A percentile compares a stretch with the other conserved stretches of the same genome.
These are phyloP conservation scores for Yponomeuta malinellus DNA, from an alignment of 2,888 invertebrate genomes.

Conservation along the genomic window DNA sequence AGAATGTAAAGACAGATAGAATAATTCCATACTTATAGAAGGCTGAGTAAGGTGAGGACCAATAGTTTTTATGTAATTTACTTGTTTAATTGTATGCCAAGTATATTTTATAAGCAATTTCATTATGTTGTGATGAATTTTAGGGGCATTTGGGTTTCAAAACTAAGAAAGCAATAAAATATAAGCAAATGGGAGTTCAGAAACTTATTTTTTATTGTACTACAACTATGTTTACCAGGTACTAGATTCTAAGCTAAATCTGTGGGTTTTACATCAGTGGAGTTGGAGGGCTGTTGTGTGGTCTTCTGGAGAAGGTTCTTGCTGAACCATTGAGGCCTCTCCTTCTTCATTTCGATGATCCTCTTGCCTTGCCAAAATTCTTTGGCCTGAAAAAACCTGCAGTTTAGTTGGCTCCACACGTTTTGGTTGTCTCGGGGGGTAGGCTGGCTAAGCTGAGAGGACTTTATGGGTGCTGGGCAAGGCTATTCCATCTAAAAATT, in stretches of 20 bases:
- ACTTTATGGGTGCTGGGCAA: too few relatives aligned
- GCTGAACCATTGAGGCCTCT: slow-evolving; percentile 92
- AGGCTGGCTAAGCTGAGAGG: too few relatives aligned
- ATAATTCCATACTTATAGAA: not conserved
- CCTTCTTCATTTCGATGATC: slow-evolving; percentile 89
- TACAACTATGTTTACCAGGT: not conserved
- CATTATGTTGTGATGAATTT: not conserved
- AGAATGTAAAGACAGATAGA: not conserved
- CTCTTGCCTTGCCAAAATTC: slow-evolving; percentile 82
- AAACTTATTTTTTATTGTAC: not conserved
- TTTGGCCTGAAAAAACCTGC: slow-evolving; percentile 49
- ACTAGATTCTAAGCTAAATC: slow-evolving; percentile 75
- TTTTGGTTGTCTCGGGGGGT: not conserved
- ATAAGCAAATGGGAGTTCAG: not conserved
- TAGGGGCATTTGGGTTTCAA: not conserved
- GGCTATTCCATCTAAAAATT: too few relatives aligned
- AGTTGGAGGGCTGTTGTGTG: slow-evolving; percentile 81
- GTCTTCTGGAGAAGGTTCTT: slow-evolving; percentile 87
- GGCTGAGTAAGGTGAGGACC: not conserved
- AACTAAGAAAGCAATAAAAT: not conserved
- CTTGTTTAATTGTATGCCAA: too few relatives aligned
- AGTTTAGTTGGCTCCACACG: not conserved
- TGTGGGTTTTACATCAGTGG: slow-evolving; percentile 84
- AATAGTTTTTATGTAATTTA: not conserved
- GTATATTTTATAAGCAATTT: too few relatives aligned